phyloP scores from a whole-genome alignment of 2,113 vertebrate species.

The Amphiprion percula region DNA sequence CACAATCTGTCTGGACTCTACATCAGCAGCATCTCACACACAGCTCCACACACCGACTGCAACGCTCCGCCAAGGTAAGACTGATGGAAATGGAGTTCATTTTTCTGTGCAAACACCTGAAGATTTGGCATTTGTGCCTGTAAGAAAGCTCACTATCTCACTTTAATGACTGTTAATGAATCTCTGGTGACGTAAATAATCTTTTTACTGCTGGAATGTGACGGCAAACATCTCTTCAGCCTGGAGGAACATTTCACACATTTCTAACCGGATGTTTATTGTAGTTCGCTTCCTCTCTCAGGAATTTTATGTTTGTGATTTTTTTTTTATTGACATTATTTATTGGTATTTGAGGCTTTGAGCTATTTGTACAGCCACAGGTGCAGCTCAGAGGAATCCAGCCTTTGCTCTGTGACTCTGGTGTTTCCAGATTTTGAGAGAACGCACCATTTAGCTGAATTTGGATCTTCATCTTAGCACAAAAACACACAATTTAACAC shows the following conservation, averaged over 20 bases:
- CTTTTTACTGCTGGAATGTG: too few relatives aligned
- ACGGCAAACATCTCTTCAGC: too few relatives aligned
- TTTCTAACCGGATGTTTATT: background rate
- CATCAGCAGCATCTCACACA: slow-evolving; percentile 31
- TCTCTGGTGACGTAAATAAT: too few relatives aligned
- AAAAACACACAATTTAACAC: background rate
- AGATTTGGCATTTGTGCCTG: too few relatives aligned
- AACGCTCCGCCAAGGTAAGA: slow-evolving; percentile 65
- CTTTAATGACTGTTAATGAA: too few relatives aligned
- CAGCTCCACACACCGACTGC: slow-evolving; percentile 24
- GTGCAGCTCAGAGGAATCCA: background rate
- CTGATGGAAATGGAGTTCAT: background rate
- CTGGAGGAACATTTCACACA: too few relatives aligned
- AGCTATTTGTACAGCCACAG: background rate
- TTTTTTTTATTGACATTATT: background rate
- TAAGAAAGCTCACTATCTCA: too few relatives aligned
- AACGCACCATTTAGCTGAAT: background rate
- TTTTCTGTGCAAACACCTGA: too few relatives aligned
- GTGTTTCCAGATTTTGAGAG: background rate
- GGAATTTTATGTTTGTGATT: background rate
- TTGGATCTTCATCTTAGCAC: background rate
- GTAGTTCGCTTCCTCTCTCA: background rate
- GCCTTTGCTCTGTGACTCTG: background rate
- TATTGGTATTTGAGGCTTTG: background rate
- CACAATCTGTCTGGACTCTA: slow-evolving; percentile 43